Conservation (phyloP, 1,140 invertebrate genomes). For the Drosophila pectinifera region DNA sequence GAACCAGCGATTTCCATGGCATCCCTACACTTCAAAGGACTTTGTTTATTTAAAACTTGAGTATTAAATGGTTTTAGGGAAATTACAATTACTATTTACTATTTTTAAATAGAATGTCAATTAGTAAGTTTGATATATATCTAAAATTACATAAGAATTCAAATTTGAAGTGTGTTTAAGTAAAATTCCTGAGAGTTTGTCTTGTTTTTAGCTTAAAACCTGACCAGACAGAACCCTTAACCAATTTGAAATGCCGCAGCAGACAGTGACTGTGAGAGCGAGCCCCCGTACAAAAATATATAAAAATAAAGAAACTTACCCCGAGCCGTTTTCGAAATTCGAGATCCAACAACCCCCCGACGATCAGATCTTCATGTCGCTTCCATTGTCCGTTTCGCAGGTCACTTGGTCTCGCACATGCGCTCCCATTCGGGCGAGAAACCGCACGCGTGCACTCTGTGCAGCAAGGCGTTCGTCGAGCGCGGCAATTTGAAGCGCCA, state of each 20-base stretch:
- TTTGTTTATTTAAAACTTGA: too few species aligned
- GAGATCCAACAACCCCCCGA: conserved; percentile 32
- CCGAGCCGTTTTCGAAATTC: conserved; percentile 57
- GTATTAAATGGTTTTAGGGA: not conserved
- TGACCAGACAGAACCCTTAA: not conserved
- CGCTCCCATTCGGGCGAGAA: conserved; percentile 95
- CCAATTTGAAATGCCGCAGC: not conserved
- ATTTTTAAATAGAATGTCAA: not conserved
- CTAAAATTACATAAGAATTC: not conserved
- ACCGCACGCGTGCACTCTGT: conserved; percentile 91
- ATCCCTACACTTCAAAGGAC: too few species aligned
- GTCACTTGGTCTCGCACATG: conserved; percentile 94
- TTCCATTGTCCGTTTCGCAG: conserved; percentile 84
- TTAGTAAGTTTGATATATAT: not conserved
- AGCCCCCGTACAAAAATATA: not conserved
- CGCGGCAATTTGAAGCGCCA: conserved; percentile 90
- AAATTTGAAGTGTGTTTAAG: too few species aligned
- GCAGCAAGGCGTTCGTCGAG: conserved; percentile 92
- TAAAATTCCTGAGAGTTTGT: not conserved
- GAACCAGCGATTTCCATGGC: not conserved
- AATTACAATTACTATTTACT: not conserved
- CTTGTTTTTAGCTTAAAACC: not conserved
- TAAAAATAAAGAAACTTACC: conserved; percentile 12
- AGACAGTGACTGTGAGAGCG: conserved; percentile 29
- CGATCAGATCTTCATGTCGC: conserved; percentile 67